A percentile compares a stretch with the other conserved stretches of the same genome.
These are phyloP conservation scores for Torymus tubicola DNA, from an alignment of 2,888 invertebrate species.

Conservation along the genomic window DNA sequence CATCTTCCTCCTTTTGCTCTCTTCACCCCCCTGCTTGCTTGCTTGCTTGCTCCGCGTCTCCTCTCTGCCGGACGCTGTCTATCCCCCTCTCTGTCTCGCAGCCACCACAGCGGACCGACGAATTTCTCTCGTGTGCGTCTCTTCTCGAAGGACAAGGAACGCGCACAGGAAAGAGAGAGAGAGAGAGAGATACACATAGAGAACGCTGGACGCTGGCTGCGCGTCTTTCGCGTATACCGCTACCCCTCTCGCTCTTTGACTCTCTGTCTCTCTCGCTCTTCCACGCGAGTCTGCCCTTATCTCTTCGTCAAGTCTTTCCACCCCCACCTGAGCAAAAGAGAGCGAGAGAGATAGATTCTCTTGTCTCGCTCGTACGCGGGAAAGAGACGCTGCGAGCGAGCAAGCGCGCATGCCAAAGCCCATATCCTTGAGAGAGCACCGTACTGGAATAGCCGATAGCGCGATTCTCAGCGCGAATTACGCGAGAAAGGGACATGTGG, in stretches of 20 bases:
- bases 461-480: conserved; percentile 44
- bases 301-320: conserved; percentile 53
- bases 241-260: conserved; percentile 54
- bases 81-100: conserved; percentile 28
- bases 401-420: conserved; percentile 62
- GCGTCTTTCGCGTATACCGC: conserved; percentile 36
- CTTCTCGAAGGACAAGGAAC: conserved; percentile 53
- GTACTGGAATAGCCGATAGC: conserved; percentile 56
- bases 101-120: conserved; percentile 36
- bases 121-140: conserved; percentile 29
- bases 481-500: conserved; percentile 41
- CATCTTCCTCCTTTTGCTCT: conserved; percentile 2
- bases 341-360: conserved; percentile 38
- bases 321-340: conserved; percentile 48
- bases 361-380: conserved; percentile 10
- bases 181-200: conserved; percentile 55
- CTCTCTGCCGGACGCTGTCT: not conserved
- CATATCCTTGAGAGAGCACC: conserved; percentile 64
- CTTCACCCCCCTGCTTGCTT: conserved; percentile 1
- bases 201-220: conserved; percentile 55
- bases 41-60: not conserved
- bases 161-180: conserved; percentile 20
- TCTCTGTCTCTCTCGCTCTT: conserved; percentile 43
- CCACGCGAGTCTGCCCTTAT: conserved; percentile 45
- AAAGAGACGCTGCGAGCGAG: conserved; percentile 29